Base-by-base conservation (phyloP, 2,797 vertebrate genomes). In the Lithobates pipiens region DNA sequence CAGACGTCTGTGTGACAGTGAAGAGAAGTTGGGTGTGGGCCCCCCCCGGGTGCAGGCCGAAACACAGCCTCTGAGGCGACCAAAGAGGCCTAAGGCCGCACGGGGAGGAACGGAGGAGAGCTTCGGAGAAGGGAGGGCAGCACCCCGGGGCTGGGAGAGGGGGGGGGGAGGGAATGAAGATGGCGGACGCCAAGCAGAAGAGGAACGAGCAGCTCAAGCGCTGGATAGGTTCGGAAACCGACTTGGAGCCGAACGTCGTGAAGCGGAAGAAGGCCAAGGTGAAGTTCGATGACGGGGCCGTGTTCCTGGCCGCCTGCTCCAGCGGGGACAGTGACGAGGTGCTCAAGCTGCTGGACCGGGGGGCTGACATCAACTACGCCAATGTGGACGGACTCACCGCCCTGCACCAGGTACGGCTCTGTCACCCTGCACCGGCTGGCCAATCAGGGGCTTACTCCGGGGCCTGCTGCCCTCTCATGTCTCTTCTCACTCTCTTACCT, bases 131-230 rank as follows among this genome's bases (percentile, higher is more conserved):
- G 68, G 70, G 54, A 73, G 76, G 63, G 25, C 61, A 77, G 80
- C 21, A 68, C 92, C 81, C 88, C 1, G 80, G 87, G 88, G 90
- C 81, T 63, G 11, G 88, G 90, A 65, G 70, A 3, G 32, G 32
- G 3, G 32, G 39, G 36, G 83, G 57, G 82, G 78, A 95, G 97
- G 94, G 96, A 88, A 98, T 97, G 97, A 99, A 99, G 97, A 99
- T 99, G 98, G 98, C 97, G 96, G 98, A 99, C 96, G 98, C 98
- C 93, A 99, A 99, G 96, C 98, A 99, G 96, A 99, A 99, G 93
- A 94, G 97, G 96, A 99, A 98, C 90, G 97, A 99, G 91, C 98
- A 99, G 95, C 90, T 99, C 80, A 99, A 99, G 92, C 97, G 98
- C 72, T 99, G 98, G 98, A 95, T 98, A 92, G 98, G 98, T 93